Conservation (phyloP, 2,888 invertebrate species). For the Pyrrhosoma nymphula region DNA sequence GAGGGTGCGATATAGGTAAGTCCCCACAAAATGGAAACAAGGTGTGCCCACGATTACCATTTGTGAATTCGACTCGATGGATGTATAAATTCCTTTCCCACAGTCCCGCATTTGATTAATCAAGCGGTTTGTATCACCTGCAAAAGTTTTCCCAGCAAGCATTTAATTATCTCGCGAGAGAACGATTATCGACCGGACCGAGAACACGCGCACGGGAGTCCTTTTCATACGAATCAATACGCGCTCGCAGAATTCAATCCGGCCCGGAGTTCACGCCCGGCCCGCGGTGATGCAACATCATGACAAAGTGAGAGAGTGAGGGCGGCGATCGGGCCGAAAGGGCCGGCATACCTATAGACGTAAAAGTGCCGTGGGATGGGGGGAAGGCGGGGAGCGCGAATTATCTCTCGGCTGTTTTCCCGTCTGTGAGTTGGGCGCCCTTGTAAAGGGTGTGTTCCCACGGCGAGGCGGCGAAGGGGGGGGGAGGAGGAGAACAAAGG, state of each 20-base stretch:
- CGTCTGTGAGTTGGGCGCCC: not conserved
- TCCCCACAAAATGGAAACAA: too few species aligned
- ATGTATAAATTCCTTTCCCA: too few species aligned
- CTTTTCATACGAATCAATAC: not conserved
- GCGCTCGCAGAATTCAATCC: not conserved
- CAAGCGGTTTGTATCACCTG: too few species aligned
- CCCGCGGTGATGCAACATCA: not conserved
- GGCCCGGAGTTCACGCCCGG: not conserved
- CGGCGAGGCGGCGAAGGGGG: not conserved
- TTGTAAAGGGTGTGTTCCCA: not conserved
- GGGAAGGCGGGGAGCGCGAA: not conserved
- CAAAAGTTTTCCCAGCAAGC: too few species aligned
- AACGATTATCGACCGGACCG: not conserved
- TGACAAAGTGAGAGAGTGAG: not conserved
- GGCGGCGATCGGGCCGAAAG: not conserved
- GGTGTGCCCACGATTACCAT: too few species aligned
- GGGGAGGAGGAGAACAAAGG: not conserved
- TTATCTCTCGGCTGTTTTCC: not conserved
- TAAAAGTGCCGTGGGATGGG: not conserved
- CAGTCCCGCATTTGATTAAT: too few species aligned
- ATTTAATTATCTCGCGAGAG: not conserved
- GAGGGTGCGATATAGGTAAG: too few species aligned
- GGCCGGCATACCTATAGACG: not conserved
- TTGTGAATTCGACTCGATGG: too few species aligned
- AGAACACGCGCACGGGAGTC: not conserved